Evolutionary conservation across 1,140 invertebrate species (phyloP).

Genomic region (Zaprionus capensis): DNA sequence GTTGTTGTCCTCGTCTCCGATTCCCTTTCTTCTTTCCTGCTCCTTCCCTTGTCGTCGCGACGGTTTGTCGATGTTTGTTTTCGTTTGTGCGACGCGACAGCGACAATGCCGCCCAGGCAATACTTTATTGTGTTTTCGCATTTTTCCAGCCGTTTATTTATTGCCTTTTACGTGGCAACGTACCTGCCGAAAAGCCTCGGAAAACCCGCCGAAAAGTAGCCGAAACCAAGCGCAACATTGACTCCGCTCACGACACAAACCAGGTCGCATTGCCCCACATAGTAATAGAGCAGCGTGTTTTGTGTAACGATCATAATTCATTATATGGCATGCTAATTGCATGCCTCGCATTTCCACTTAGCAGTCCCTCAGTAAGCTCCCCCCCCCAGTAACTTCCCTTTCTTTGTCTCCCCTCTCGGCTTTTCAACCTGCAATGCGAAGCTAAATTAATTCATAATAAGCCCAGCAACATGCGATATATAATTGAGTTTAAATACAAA

Average conservation of each 20-base stretch:
- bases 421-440: constrained; percentile 56
- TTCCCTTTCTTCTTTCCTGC: neutral
- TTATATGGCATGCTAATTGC: constrained; percentile 67
- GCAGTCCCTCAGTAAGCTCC: constrained; percentile 27
- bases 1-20: constrained; percentile 37
- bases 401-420: neutral
- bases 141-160: constrained; percentile 77
- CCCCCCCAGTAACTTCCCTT: neutral
- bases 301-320: constrained; percentile 70
- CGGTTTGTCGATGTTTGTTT: constrained; percentile 59
- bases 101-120: constrained; percentile 57
- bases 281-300: constrained; percentile 12
- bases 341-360: constrained; percentile 57
- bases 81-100: constrained; percentile 38
- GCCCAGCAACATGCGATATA: constrained; percentile 70
- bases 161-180: constrained; percentile 75
- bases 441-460: constrained; percentile 78
- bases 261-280: constrained; percentile 13
- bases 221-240: constrained; percentile 53
- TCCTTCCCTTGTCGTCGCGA: constrained; percentile 15
- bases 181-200: constrained; percentile 22
- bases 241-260: constrained; percentile 47
- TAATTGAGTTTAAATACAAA: constrained; percentile 74
- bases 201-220: constrained; percentile 48
- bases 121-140: constrained; percentile 80